Conservation (phyloP, 2,113 vertebrate genomes). For the Dicentrarchus labrax region DNA sequence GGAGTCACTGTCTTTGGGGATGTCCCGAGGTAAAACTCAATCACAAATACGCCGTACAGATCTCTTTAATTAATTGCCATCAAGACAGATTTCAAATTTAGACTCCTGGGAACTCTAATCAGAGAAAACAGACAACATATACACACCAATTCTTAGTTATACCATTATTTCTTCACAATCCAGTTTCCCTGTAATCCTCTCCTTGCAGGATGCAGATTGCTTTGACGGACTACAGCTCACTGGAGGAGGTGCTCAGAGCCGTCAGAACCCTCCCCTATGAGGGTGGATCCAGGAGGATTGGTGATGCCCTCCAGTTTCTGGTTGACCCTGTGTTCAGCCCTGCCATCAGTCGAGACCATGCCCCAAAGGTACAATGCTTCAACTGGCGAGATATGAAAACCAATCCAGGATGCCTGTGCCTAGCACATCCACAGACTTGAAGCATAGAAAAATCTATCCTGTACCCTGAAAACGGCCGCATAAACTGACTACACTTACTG, state of each 20-base stretch:
- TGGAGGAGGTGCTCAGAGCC: conserved; percentile 82
- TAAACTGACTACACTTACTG: neutral
- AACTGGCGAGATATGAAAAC: neutral
- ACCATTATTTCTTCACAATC: neutral
- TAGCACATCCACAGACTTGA: neutral
- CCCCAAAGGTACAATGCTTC: conserved; percentile 86
- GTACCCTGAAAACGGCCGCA: neutral
- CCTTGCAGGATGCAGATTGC: conserved; percentile 86
- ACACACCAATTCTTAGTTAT: neutral
- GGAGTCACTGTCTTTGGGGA: conserved; percentile 88
- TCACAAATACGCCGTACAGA: neutral
- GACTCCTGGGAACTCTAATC: neutral
- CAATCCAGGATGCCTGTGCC: neutral
- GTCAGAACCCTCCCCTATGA: conserved; percentile 81
- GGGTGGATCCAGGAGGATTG: conserved; percentile 83
- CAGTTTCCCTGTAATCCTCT: neutral
- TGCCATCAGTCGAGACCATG: conserved; percentile 79
- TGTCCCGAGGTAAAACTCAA: conserved; percentile 82
- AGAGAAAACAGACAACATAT: neutral
- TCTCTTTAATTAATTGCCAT: neutral
- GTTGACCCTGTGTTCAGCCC: conserved; percentile 81
- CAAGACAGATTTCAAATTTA: neutral
- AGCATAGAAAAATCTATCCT: neutral
- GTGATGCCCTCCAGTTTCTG: conserved; percentile 85
- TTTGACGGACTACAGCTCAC: conserved; percentile 85